Percentiles rank a stretch among this genome's conserved stretches.
Conservation (phyloP, 37 sponge, comb jelly and placozoan species). For the Theonella swinhoei region DNA sequence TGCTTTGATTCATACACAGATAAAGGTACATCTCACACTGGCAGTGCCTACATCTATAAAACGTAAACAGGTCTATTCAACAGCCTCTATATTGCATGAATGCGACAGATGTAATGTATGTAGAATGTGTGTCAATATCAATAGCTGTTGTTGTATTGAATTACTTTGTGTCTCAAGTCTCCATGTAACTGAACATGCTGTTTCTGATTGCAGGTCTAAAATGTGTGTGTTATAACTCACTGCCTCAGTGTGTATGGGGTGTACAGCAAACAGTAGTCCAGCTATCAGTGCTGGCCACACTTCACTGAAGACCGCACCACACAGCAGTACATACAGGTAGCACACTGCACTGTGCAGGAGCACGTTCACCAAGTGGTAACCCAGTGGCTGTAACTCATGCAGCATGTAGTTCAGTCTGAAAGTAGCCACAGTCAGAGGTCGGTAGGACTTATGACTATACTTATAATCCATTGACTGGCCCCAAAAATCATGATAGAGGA, state of each 20-base stretch:
- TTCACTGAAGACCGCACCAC: slow-evolving; percentile 45
- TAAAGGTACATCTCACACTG: too few species aligned
- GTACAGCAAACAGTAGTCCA: slow-evolving; percentile 75
- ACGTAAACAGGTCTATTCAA: too few species aligned
- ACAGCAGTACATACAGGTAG: slow-evolving; percentile 72
- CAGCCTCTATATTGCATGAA: too few species aligned
- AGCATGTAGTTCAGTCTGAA: slow-evolving; percentile 89
- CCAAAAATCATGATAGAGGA: slow-evolving; percentile 91
- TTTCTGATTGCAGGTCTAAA: too few species aligned
- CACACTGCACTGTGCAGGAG: slow-evolving; percentile 81
- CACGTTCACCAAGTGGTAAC: slow-evolving; percentile 92
- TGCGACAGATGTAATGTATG: too few species aligned
- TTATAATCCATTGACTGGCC: slow-evolving; percentile 75
- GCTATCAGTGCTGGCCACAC: slow-evolving; percentile 68
- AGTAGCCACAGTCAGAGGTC: slow-evolving; percentile 86
- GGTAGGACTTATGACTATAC: slow-evolving; percentile 93
- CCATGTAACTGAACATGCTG: too few species aligned
- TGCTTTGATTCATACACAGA: too few species aligned
- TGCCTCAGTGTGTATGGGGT: slow-evolving; percentile 73
- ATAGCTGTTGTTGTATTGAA: too few species aligned
- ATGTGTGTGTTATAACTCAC: slow-evolving; percentile 39
- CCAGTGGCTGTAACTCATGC: slow-evolving; percentile 81
- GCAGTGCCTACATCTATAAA: too few species aligned
- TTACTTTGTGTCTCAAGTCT: too few species aligned
- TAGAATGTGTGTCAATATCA: too few species aligned